These are phyloP conservation scores for Barbus barbus DNA, from an alignment of 2,113 vertebrate genomes.

Conservation along the genomic window DNA sequence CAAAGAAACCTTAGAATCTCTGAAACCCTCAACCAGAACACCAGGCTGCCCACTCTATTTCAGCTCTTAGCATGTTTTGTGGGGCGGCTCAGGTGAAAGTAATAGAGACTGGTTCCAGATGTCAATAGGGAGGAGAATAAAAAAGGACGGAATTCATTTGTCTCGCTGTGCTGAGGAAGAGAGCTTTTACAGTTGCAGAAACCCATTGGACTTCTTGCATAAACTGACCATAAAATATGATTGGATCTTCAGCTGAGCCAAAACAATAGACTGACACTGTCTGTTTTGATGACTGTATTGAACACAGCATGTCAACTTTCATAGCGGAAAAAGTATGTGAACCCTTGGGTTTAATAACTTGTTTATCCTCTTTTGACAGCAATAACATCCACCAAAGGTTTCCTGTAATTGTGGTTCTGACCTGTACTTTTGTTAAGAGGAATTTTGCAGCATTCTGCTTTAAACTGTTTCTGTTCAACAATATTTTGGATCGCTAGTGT, in stretches of 20 bases:
- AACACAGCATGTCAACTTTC: not conserved
- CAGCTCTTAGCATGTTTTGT: slow-evolving; percentile 22
- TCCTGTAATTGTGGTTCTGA: not conserved
- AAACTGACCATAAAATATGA: not conserved
- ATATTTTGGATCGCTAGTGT: not conserved
- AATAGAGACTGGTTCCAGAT: not conserved
- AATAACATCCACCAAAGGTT: not conserved
- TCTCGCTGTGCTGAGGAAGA: not conserved
- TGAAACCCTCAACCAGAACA: not conserved
- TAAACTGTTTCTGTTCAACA: not conserved
- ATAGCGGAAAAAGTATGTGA: not conserved
- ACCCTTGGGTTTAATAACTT: not conserved
- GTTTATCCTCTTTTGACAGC: not conserved
- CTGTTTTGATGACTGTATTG: not conserved
- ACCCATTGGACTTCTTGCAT: not conserved
- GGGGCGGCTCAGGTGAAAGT: slow-evolving; percentile 1
- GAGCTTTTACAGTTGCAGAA: not conserved
- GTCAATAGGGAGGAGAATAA: slow-evolving; percentile 6
- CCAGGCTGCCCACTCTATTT: not conserved
- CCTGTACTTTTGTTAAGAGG: not conserved
- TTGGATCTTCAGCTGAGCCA: not conserved
- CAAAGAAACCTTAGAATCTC: slow-evolving; percentile 44
- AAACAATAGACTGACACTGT: not conserved
- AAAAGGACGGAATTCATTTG: not conserved
- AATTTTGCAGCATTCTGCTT: not conserved